A percentile compares a stretch with the other conserved stretches of the same genome.
Evolutionary conservation across 2,113 vertebrate genomes (phyloP).

Genomic region (Protobothrops flavoviridis): DNA sequence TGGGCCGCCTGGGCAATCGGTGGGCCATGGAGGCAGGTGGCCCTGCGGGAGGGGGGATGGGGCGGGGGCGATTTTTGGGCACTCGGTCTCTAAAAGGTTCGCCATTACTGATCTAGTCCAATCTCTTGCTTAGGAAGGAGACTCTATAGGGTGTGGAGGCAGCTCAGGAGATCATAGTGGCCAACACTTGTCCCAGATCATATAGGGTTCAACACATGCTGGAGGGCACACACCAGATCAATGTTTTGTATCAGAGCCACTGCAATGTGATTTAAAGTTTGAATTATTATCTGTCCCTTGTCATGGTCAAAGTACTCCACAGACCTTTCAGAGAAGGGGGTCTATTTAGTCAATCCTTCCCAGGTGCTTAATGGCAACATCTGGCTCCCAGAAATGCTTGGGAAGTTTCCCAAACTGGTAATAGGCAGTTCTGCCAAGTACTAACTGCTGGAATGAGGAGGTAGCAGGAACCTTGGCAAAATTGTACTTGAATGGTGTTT

Average conservation of each 20-base stretch:
- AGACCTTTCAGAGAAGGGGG: background rate
- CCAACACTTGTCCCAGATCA: background rate
- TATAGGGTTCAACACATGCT: background rate
- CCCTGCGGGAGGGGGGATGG: no score
- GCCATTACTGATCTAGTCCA: no score
- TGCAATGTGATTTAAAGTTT: background rate
- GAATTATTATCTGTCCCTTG: background rate
- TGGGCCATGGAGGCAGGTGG: no score
- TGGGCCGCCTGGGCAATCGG: no score
- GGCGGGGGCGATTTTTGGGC: no score
- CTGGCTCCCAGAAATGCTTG: background rate
- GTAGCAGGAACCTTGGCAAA: background rate
- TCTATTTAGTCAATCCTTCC: background rate
- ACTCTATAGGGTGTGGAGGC: background rate
- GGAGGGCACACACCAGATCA: background rate
- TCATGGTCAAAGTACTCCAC: background rate
- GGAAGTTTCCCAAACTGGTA: background rate
- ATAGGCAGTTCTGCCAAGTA: background rate
- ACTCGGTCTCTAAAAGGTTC: no score
- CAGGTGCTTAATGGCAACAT: background rate
- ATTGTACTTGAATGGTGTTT: background rate
- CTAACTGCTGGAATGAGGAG: background rate
- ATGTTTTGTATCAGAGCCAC: background rate
- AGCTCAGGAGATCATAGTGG: background rate
- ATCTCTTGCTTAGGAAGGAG: no score